phyloP scores from a whole-genome alignment of 2,888 invertebrate genomes.

The Resseliella maxima region DNA sequence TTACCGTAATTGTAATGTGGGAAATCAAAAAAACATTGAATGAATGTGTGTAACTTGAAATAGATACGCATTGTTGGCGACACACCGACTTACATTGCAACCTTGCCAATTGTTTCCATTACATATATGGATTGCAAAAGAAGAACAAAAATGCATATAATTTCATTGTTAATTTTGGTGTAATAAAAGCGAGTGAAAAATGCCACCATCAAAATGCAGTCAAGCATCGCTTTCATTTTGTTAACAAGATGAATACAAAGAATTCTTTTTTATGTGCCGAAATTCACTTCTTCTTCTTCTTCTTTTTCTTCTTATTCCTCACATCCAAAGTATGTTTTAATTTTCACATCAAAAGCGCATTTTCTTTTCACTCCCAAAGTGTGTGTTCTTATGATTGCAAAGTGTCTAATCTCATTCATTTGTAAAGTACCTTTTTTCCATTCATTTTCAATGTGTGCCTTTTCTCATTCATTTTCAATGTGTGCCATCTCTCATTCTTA shows the following conservation, averaged over 20 bases:
- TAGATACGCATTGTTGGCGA: conserved; percentile 41
- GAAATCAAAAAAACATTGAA: neutral
- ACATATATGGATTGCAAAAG: neutral
- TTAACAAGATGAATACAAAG: too few species aligned
- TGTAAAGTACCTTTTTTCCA: too few species aligned
- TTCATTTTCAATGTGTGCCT: too few species aligned
- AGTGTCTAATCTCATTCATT: too few species aligned
- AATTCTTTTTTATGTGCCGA: neutral
- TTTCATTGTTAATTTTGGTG: conserved; percentile 13
- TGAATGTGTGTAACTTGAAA: conserved; percentile 49
- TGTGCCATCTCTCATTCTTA: too few species aligned
- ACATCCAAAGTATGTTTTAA: neutral
- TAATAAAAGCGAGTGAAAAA: conserved; percentile 11
- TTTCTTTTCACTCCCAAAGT: too few species aligned
- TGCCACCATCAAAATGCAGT: neutral
- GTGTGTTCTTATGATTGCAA: too few species aligned
- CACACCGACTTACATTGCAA: conserved; percentile 48
- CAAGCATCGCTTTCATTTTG: neutral
- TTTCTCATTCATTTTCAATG: too few species aligned
- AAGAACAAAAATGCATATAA: neutral
- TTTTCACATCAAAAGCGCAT: too few species aligned
- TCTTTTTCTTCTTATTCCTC: neutral
- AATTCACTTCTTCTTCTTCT: neutral
- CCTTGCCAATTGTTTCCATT: neutral
- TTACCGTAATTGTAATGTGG: conserved; percentile 6